A percentile compares a stretch with the other conserved stretches of the same genome.
Evolutionary conservation across 2,888 invertebrate species (phyloP).

Genomic region (Xestia ashworthii): DNA sequence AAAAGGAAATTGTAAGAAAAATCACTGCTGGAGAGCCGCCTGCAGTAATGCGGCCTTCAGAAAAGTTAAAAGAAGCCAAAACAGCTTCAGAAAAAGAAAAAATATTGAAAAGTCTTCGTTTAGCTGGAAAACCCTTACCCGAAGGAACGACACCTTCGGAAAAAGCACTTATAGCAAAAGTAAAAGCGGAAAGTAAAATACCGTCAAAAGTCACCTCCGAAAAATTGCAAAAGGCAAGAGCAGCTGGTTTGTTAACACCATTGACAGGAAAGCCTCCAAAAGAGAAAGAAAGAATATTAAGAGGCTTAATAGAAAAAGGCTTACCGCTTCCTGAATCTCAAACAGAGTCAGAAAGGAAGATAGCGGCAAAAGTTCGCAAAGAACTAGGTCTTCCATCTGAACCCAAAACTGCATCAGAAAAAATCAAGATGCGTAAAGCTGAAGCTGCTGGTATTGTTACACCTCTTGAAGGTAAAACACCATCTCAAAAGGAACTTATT

Average conservation of each 20-base stretch:
- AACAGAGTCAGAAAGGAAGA: constrained; percentile 64
- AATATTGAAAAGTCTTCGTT: constrained; percentile 63
- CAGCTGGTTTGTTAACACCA: constrained; percentile 49
- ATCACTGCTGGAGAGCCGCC: constrained; percentile 31
- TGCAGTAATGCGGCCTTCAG: constrained; percentile 48
- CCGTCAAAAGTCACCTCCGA: constrained; percentile 46
- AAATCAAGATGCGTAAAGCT: constrained; percentile 62
- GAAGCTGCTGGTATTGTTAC: constrained; percentile 67
- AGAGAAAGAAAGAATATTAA: constrained; percentile 68
- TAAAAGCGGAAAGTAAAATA: constrained; percentile 46
- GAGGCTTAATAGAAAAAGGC: constrained; percentile 43
- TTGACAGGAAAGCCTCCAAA: constrained; percentile 45
- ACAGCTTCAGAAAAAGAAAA: constrained; percentile 68
- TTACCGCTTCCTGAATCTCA: constrained; percentile 57
- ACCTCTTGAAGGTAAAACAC: constrained; percentile 61
- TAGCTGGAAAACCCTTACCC: constrained; percentile 62
- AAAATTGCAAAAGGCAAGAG: constrained; percentile 59
- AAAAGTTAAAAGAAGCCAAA: constrained; percentile 66
- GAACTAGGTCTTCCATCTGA: constrained; percentile 68
- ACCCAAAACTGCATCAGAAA: constrained; percentile 60
- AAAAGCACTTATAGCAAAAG: constrained; percentile 60
- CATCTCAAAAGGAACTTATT: constrained; percentile 56
- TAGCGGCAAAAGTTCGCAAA: constrained; percentile 68
- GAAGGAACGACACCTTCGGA: constrained; percentile 60
- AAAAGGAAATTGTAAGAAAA: constrained; percentile 54